phyloP scores from a whole-genome alignment of 1,140 invertebrate species.

The Pseudomyrmex sp. region DNA sequence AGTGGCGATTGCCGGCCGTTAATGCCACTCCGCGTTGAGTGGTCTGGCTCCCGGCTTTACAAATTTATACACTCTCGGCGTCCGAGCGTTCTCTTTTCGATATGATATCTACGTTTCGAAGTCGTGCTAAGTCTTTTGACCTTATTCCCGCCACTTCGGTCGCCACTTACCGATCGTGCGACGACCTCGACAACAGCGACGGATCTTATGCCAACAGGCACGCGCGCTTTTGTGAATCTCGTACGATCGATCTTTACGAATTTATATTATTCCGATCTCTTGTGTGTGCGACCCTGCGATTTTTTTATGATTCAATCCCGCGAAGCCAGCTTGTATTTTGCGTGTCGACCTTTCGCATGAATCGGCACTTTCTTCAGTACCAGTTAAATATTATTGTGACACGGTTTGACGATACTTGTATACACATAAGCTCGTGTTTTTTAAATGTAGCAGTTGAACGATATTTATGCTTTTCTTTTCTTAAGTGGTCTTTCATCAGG shows the following conservation, averaged over 20 bases:
- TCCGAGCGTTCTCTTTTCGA: conserved; percentile 73
- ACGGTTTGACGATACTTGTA: not conserved
- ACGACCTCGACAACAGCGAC: conserved; percentile 56
- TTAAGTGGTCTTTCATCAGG: not conserved
- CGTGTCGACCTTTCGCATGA: not conserved
- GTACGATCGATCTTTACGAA: not conserved
- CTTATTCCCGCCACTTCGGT: conserved; percentile 66
- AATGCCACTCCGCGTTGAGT: conserved; percentile 82
- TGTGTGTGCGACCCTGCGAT: not conserved
- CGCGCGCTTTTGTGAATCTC: not conserved
- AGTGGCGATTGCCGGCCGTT: conserved; percentile 83
- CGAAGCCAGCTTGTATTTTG: not conserved
- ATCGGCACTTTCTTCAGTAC: conserved; percentile 16
- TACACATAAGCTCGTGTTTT: not conserved
- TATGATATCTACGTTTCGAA: conserved; percentile 80
- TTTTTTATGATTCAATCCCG: not conserved
- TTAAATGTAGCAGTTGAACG: not conserved
- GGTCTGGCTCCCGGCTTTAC: conserved; percentile 81
- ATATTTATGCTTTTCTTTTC: not conserved
- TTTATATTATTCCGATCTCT: conserved; percentile 18
- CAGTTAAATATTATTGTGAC: not conserved
- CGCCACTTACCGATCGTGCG: conserved; percentile 52
- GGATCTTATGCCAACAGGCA: not conserved
- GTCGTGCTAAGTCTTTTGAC: conserved; percentile 65
- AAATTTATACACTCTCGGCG: conserved; percentile 84